Evolutionary conservation across 1,140 invertebrate genomes (phyloP).

Genomic region (Asbolus verrucosus): DNA sequence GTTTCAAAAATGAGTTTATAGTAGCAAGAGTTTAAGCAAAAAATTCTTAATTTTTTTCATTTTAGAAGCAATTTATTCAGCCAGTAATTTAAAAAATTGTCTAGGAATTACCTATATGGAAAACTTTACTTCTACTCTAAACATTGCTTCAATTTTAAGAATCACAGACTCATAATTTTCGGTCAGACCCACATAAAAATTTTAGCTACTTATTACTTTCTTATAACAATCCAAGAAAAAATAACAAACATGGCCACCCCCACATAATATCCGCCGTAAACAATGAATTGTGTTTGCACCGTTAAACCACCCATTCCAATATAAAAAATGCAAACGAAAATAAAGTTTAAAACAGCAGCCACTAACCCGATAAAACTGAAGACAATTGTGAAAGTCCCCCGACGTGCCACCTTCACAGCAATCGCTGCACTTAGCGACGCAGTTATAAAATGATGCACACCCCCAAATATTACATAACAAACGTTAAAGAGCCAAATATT

Average conservation of each 20-base stretch:
- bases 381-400: not conserved
- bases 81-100: too few relatives aligned
- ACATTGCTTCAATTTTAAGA: too few relatives aligned
- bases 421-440: not conserved
- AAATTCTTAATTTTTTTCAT: too few relatives aligned
- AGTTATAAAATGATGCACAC: slow-evolving; percentile 1
- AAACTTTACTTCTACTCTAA: too few relatives aligned
- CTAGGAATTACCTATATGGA: too few relatives aligned
- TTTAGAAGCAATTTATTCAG: too few relatives aligned
- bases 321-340: not conserved
- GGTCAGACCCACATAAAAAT: too few relatives aligned
- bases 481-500: not conserved
- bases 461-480: not conserved
- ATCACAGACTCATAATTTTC: too few relatives aligned
- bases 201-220: too few relatives aligned
- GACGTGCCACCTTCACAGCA: not conserved
- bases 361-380: slow-evolving; percentile 18
- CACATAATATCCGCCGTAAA: not conserved
- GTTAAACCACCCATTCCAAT: not conserved
- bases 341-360: not conserved
- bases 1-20: too few relatives aligned
- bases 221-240: too few relatives aligned
- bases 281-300: not conserved
- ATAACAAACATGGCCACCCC: not conserved
- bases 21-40: too few relatives aligned